Percentiles rank a stretch among this genome's conserved stretches.
Conservation (phyloP, 2,797 vertebrate species). For the Pogonophryne albipinna region DNA sequence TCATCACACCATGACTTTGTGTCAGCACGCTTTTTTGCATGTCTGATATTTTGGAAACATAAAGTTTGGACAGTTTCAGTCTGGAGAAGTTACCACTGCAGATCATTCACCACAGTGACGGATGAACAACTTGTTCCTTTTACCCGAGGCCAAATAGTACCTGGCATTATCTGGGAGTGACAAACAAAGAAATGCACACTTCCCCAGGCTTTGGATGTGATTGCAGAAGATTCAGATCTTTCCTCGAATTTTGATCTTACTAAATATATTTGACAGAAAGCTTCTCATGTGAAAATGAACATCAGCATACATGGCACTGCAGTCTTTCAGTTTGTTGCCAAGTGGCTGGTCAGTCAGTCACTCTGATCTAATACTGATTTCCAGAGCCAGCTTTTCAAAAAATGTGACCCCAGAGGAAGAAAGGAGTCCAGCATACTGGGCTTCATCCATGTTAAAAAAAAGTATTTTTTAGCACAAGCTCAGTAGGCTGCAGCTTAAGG, state of each 20-base stretch:
- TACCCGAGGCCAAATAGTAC: conserved; percentile 6
- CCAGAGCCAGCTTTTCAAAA: conserved; percentile 37
- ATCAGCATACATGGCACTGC: conserved; percentile 16
- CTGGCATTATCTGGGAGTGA: conserved; percentile 10
- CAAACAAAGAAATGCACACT: background rate
- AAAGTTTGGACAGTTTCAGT: background rate
- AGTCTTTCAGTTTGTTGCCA: conserved; percentile 13
- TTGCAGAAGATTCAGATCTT: conserved; percentile 9
- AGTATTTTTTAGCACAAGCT: conserved; percentile 36
- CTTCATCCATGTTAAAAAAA: conserved; percentile 36
- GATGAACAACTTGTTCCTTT: conserved; percentile 37
- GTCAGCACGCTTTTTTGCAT: conserved; percentile 19
- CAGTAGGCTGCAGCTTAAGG: conserved; percentile 36
- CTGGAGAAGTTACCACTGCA: conserved; percentile 15
- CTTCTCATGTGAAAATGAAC: conserved; percentile 24
- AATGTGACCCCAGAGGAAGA: conserved; percentile 30
- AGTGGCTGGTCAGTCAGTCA: conserved; percentile 55
- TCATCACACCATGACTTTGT: conserved; percentile 58
- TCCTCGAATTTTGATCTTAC: background rate
- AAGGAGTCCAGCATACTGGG: conserved; percentile 7
- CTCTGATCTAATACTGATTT: conserved; percentile 42
- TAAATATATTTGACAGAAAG: conserved; percentile 21
- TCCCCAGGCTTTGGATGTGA: background rate
- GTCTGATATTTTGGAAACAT: conserved; percentile 26
- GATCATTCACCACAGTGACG: conserved; percentile 4